Evolutionary conservation across 2,113 vertebrate species (phyloP), one percentile per base, ranked within the genome.

Genomic region (Clarias batrachus): DNA sequence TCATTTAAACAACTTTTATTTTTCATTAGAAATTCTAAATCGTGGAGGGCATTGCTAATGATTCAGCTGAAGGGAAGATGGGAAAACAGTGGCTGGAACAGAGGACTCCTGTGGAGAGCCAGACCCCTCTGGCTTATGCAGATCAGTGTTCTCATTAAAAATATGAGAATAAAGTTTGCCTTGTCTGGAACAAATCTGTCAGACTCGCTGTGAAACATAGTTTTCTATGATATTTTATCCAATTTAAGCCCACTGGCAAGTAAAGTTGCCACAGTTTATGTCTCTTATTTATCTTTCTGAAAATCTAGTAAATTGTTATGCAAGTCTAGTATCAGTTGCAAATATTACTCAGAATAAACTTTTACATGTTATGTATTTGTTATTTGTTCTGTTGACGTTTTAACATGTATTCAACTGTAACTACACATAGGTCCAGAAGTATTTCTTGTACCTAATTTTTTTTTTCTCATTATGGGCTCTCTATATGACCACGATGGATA

Each of bases 101-200:
- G 30, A 54, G 86, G 73, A 87, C 37, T 74, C 89, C 80, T 86
- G 89, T 74, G 27, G 86, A 83, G 89, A 80, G 63, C 70, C 70
- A 17, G 79, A 66, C 74, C 89, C 86, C 83, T 82, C 87, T 90
- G 89, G 89, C 88, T 91, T 89, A 91, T 92, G 91, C 87, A 92
- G 91, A 92, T 92, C 89, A 90, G 86, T 85, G 90, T 87, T 85
- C 86, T 94, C 91, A 92, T 93, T 93, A 91, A 92, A 93, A 93
- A 90, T 85, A 89, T 78, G 62, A 82, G 87, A 91, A 90, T 90
- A 84, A 91, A 91, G 87, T 88, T 89, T 25, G 19, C 90, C 56
- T 52, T 84, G 82, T 83, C 54, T 83, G 63, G 80, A 86, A 87
- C 65, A 85, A 82, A 73, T 81, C 78, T 60, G 59, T 57, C 82